These are phyloP conservation scores for Pygoscelis adeliae DNA, from an alignment of 2,113 vertebrate species.

Conservation along the genomic window DNA sequence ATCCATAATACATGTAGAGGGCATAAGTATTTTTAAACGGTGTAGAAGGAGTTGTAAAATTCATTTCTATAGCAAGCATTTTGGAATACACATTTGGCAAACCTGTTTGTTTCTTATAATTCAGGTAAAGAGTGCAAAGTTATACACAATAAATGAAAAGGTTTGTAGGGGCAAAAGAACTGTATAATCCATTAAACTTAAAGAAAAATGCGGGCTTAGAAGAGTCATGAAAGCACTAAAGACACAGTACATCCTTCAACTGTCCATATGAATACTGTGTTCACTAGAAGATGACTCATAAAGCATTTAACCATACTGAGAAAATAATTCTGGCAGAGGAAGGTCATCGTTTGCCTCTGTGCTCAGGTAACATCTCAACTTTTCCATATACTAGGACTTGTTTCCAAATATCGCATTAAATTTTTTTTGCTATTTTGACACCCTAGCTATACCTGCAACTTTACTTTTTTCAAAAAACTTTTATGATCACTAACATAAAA, in stretches of 20 bases:
- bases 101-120: background rate
- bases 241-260: background rate
- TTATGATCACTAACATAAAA: background rate
- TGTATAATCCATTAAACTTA: background rate
- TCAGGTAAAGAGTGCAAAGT: background rate
- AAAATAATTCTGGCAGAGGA: background rate
- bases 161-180: background rate
- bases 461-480: background rate
- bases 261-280: background rate
- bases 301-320: background rate
- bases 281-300: background rate
- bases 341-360: background rate
- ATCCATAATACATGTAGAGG: background rate
- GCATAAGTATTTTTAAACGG: constrained; percentile 22
- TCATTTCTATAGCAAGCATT: background rate
- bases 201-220: background rate
- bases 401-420: background rate
- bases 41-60: constrained; percentile 1
- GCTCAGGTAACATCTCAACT: background rate
- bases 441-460: background rate
- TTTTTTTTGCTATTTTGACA: background rate
- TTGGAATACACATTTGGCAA: constrained; percentile 7
- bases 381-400: background rate
- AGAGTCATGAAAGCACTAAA: background rate
- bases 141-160: background rate